Evolutionary conservation across 2,797 vertebrate species (phyloP).

Genomic region (Takifugu ocellatus): DNA sequence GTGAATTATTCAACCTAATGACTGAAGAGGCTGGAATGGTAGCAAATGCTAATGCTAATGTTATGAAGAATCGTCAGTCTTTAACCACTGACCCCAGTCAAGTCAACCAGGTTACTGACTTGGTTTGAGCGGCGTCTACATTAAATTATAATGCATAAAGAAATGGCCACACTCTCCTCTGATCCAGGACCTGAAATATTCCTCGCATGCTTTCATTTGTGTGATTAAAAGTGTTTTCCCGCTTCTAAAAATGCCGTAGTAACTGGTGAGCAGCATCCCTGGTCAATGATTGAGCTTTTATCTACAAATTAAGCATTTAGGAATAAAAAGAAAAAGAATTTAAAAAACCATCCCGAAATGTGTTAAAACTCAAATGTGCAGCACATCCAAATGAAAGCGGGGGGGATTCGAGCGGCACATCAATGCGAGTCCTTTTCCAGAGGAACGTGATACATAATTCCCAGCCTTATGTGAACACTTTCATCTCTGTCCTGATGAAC

Average conservation of each 20-base stretch:
- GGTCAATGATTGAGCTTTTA: too few species aligned
- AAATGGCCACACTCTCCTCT: too few species aligned
- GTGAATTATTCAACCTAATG: too few species aligned
- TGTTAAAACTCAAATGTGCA: not conserved
- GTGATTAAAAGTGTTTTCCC: too few species aligned
- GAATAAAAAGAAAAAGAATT: not conserved
- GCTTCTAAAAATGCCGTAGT: too few species aligned
- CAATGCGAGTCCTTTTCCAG: not conserved
- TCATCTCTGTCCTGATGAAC: not conserved
- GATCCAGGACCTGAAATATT: too few species aligned
- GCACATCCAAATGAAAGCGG: not conserved
- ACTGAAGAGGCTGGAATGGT: constrained; percentile 5
- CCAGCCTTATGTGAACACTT: not conserved
- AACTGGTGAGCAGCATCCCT: too few species aligned
- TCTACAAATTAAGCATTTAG: too few species aligned
- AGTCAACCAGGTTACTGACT: not conserved
- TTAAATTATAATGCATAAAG: not conserved
- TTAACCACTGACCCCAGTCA: not conserved
- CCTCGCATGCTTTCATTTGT: too few species aligned
- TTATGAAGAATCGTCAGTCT: not conserved
- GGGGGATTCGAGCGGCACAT: not conserved
- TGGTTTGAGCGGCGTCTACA: not conserved
- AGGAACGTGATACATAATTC: not conserved
- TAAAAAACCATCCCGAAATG: not conserved
- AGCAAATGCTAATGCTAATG: too few species aligned